Evolutionary conservation across 2,797 vertebrate species (phyloP), one percentile per base, ranked within the genome.

Genomic region (Parauchenoglanis punctatus): DNA sequence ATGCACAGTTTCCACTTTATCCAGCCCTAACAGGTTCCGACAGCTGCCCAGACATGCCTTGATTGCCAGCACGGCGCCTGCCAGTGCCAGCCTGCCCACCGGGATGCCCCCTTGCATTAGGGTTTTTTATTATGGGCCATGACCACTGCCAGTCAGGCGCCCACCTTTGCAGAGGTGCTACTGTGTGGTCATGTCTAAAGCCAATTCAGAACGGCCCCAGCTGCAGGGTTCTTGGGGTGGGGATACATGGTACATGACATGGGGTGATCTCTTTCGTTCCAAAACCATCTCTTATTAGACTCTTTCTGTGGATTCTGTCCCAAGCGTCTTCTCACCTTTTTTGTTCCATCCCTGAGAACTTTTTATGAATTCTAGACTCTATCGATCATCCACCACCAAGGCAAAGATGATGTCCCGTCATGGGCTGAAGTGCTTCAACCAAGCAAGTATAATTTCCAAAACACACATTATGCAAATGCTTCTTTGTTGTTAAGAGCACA

Each of bases 31-130:
- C 88, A 61, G 73, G 88, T 85, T 87, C 87, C 52, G 90, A 91
- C 91, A 92, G 92, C 91, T 92, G 90, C 86, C 85, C 89, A 86
- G 90, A 90, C 90, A 91, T 88, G 85, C 67, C 85, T 91, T 84
- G 67, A 68, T 67, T 88, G 87, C 89, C 93, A 93, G 89, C 75
- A 7, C 83, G 86, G 83, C 67, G 85, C 83, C 88, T 87, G 85
- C 91, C 87, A 90, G 88, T 88, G 89, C 90, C 87, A 87, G 86
- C 86, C 86, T 85, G 87, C 85, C 67, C 77, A 59, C 73, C 86
- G 90, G 91, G 90, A 90, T 81, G 28, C 40, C 83, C 85, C 89
- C 84, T 85, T 82, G 86, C 46, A 63, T 65, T 23, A 46, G 61
- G 81, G 86, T 87, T 81, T 81, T 87, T 88, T 92, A 68, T 88